These are phyloP conservation scores for Drosophila biarmipes DNA, from an alignment of 1,140 invertebrate species.

Conservation along the genomic window DNA sequence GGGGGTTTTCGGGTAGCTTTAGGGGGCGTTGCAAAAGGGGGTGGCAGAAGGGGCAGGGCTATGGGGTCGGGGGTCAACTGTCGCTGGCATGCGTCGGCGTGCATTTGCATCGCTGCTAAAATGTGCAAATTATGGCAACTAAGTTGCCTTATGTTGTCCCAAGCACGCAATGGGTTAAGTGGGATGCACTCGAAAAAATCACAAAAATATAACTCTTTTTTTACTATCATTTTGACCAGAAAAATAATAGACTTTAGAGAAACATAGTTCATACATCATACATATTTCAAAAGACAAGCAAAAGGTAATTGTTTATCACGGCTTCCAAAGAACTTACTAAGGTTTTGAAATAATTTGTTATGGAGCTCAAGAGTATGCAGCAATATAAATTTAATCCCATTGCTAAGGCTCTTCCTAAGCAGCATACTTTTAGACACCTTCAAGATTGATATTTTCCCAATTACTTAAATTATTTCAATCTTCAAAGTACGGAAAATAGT, in stretches of 20 bases:
- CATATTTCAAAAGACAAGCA: too few relatives aligned
- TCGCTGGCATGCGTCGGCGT: conserved; percentile 60
- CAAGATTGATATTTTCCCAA: too few relatives aligned
- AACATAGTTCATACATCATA: too few relatives aligned
- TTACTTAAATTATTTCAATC: too few relatives aligned
- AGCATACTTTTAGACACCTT: too few relatives aligned
- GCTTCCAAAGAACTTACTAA: neutral
- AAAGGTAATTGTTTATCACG: too few relatives aligned
- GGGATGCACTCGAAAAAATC: conserved; percentile 1
- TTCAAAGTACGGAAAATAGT: too few relatives aligned
- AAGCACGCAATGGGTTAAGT: conserved; percentile 55
- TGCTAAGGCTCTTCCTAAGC: too few relatives aligned
- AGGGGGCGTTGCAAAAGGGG: neutral
- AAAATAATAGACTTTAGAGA: neutral
- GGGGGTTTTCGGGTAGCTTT: neutral
- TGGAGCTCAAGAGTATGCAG: neutral
- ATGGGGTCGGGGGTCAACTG: conserved; percentile 34
- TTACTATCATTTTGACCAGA: too few relatives aligned
- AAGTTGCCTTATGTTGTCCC: conserved; percentile 69
- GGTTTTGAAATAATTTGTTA: neutral
- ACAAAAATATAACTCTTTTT: too few relatives aligned
- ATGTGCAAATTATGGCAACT: conserved; percentile 81
- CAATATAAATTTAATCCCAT: neutral
- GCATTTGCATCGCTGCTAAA: conserved; percentile 56
- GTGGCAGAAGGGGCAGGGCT: neutral